phyloP scores from a whole-genome alignment of 2,888 invertebrate species.

The Acleris sparsana region DNA sequence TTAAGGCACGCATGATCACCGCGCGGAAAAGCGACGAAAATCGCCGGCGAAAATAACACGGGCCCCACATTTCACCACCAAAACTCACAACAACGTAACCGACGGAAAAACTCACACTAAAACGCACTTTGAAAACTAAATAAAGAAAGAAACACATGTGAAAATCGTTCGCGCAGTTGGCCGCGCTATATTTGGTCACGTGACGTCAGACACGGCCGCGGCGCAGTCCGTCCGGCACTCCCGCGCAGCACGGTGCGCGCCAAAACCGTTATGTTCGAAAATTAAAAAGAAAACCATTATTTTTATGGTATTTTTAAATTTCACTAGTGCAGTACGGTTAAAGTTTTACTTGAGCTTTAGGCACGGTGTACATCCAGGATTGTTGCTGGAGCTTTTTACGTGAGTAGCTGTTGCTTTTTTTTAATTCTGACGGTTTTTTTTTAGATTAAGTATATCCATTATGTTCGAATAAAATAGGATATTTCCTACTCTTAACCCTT shows the following conservation, averaged over 20 bases:
- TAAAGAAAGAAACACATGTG: slow-evolving; percentile 37
- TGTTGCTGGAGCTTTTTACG: slow-evolving; percentile 37
- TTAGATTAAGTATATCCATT: no score
- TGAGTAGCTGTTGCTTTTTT: slow-evolving; percentile 22
- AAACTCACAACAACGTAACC: slow-evolving; percentile 48
- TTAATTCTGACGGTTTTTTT: slow-evolving; percentile 2
- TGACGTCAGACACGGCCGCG: slow-evolving; percentile 66
- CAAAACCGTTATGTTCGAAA: slow-evolving; percentile 35
- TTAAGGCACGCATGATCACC: slow-evolving; percentile 68
- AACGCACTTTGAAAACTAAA: slow-evolving; percentile 42
- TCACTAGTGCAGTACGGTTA: slow-evolving; percentile 49
- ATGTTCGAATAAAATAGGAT: not conserved
- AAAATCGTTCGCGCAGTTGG: slow-evolving; percentile 49
- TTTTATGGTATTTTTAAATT: slow-evolving; percentile 50
- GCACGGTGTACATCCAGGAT: slow-evolving; percentile 52
- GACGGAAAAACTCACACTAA: slow-evolving; percentile 40
- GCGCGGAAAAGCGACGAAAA: slow-evolving; percentile 69
- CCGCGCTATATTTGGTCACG: slow-evolving; percentile 70
- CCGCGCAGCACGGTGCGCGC: slow-evolving; percentile 67
- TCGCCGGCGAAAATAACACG: slow-evolving; percentile 79
- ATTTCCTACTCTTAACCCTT: not conserved
- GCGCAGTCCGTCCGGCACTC: slow-evolving; percentile 72
- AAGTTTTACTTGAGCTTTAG: not conserved
- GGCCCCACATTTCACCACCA: slow-evolving; percentile 64
- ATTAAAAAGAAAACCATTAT: slow-evolving; percentile 27